Evolutionary conservation across 2,113 vertebrate species (phyloP), one percentile per base, ranked within the genome.

Genomic region (Urocolius indicus): DNA sequence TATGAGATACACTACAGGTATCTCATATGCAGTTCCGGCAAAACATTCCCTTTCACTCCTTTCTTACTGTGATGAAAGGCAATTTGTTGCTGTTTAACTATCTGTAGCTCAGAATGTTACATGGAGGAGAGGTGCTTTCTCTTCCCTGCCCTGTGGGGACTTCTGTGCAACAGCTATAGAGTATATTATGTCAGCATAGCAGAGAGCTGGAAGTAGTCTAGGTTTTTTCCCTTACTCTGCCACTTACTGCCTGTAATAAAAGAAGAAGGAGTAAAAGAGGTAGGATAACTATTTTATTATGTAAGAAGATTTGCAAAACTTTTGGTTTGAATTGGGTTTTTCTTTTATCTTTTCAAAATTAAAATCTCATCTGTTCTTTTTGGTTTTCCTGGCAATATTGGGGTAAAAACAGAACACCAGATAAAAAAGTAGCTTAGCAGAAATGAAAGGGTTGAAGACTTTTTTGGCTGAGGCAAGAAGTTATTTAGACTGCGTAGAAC

Each of bases 341-440:
- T 58, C 36, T 93, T 71, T 19, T 11, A 6, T 68, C 55, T 59
- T 83, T 66, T 86, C 65, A 77, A 66, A 91, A 74, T 45, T 51
- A n/a, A 88, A 65, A 87, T 80, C 36, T 85, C 89, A 76, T 48
- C 89, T 91, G 46, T 41, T 68, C 30, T 62, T 81, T 89, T 65
- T 82, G 41, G 48, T 91, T 95, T 94, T 95, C 30, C 87, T 94
- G 84, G 71, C 66, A 95, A 48, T 52, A 69, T 46, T 29, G 1
- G 8, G 16, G 13, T 87, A 36, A 86, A 86, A 94, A 80, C 2
- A 2, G 78, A 83, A 89, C 27, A 69, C 51, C 26, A 71, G 63
- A 82, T 79, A 26, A 78, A 84, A 68, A 80, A 13, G 29, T 43
- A 69, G 48, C 67, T 93, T 80, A 91, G 55, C 29, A 88, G 75